Evolutionary conservation across 2,888 invertebrate genomes (phyloP).

Genomic region (Andrena hattorfiana): DNA sequence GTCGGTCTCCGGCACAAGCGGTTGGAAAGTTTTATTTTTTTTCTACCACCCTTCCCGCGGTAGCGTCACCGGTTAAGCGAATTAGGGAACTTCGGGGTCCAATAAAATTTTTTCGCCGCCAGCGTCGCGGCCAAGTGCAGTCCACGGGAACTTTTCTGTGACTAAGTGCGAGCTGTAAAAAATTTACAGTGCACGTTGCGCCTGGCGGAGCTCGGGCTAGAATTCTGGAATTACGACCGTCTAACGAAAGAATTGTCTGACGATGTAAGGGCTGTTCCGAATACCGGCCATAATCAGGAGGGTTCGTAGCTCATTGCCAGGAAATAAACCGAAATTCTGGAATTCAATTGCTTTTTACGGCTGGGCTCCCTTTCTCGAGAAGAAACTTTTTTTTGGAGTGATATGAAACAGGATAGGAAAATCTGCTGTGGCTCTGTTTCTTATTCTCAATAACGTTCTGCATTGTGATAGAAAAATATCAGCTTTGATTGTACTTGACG

Average conservation of each 20-base stretch:
- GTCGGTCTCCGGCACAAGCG: slow-evolving; percentile 27
- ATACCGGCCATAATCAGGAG: slow-evolving; percentile 6
- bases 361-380: not conserved
- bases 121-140: slow-evolving; percentile 41
- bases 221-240: slow-evolving; percentile 46
- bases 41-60: not conserved
- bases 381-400: not conserved
- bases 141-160: slow-evolving; percentile 43
- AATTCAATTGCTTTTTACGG: not conserved
- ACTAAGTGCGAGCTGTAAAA: slow-evolving; percentile 48
- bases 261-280: not conserved
- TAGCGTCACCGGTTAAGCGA: slow-evolving; percentile 48
- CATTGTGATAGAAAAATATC: too few relatives aligned
- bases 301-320: not conserved
- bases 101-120: slow-evolving; percentile 43
- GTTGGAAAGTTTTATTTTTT: slow-evolving; percentile 42
- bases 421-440: not conserved
- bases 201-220: not conserved
- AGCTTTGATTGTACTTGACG: too few relatives aligned
- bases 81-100: slow-evolving; percentile 53
- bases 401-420: not conserved
- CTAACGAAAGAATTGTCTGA: slow-evolving; percentile 21
- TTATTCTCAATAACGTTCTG: not conserved
- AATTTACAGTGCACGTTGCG: slow-evolving; percentile 35
- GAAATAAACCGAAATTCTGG: not conserved